phyloP scores from a whole-genome alignment of 2,888 invertebrate genomes.

The Lymantria dispar region DNA sequence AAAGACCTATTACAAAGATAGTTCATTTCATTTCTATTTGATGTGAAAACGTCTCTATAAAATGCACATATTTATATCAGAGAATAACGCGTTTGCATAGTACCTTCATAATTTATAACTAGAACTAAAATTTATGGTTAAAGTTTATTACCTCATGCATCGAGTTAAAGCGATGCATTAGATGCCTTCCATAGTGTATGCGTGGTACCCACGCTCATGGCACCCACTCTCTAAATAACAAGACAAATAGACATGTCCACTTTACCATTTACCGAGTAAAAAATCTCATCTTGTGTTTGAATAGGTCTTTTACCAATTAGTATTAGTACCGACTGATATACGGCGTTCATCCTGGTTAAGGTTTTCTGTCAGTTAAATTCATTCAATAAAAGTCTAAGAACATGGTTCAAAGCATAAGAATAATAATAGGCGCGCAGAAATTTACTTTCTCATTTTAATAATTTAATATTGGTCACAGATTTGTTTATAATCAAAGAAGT shows the following conservation, averaged over 20 bases:
- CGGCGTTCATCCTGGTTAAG: conserved; percentile 54
- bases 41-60: too few species aligned
- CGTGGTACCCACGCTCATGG: conserved; percentile 62
- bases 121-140: conserved; percentile 24
- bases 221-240: conserved; percentile 79
- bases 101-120: conserved; percentile 29
- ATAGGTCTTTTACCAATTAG: conserved; percentile 81
- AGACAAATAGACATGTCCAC: conserved; percentile 78
- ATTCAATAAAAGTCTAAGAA: conserved; percentile 52
- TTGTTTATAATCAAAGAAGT: conserved; percentile 10
- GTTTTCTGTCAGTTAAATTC: conserved; percentile 60
- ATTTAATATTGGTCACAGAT: not conserved
- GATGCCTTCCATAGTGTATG: conserved; percentile 53
- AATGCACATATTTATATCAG: too few species aligned
- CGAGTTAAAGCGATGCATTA: conserved; percentile 41
- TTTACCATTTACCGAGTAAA: conserved; percentile 80
- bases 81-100: conserved; percentile 15
- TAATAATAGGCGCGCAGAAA: conserved; percentile 54
- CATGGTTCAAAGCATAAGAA: conserved; percentile 50
- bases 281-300: conserved; percentile 78
- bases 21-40: too few species aligned
- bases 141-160: conserved; percentile 18
- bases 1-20: too few species aligned
- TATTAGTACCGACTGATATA: conserved; percentile 75
- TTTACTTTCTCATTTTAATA: conserved; percentile 7